A percentile compares a stretch with the other conserved stretches of the same genome.
phyloP scores from a whole-genome alignment of 2,888 invertebrate genomes.

The Mantis religiosa region DNA sequence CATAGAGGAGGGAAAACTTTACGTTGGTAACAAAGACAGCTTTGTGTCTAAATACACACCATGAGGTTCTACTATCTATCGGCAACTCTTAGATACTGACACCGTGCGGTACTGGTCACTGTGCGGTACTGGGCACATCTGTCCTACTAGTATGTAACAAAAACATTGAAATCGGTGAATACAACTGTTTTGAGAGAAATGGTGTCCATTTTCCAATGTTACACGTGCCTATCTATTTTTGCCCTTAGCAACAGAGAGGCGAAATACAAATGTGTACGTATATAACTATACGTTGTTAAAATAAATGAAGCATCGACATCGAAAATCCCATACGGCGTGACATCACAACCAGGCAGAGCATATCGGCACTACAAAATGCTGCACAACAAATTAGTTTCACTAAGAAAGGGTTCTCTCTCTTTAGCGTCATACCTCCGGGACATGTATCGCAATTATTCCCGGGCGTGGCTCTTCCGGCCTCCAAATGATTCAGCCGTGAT shows the following conservation, averaged over 20 bases:
- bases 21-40: no score
- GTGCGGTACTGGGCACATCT: no score
- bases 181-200: no score
- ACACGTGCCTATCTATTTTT: not conserved
- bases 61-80: no score
- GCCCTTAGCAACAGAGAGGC: not conserved
- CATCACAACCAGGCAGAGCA: not conserved
- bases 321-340: not conserved
- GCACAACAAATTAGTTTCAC: not conserved
- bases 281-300: not conserved
- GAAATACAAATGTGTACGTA: not conserved
- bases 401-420: not conserved
- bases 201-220: no score
- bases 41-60: no score
- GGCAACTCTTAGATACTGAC: no score
- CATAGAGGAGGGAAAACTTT: no score
- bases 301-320: not conserved
- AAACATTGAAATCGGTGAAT: no score
- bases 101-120: no score
- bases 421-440: not conserved
- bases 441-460: slow-evolving; percentile 7
- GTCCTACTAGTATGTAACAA: no score
- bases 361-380: not conserved
- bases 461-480: slow-evolving; percentile 8
- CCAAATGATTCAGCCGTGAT: slow-evolving; percentile 3